Conservation (phyloP, 35 echinoderm and acorn worm species). For the Lytechinus variegatus region DNA sequence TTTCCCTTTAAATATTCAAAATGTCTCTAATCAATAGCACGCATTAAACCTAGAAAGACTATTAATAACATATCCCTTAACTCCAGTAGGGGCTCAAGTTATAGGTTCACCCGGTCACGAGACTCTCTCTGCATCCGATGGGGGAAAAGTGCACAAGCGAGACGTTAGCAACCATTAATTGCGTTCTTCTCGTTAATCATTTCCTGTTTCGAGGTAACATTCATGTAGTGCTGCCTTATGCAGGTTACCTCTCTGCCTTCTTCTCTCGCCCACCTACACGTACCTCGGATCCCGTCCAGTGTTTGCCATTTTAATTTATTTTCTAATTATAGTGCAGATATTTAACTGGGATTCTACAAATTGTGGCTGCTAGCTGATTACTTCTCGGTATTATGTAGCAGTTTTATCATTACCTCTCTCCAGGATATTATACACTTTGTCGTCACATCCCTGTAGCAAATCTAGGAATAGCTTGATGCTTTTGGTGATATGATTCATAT, state of each 20-base stretch:
- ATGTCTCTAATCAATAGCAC: background rate
- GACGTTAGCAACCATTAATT: background rate
- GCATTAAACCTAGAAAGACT: background rate
- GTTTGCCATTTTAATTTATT: background rate
- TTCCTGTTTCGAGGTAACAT: background rate
- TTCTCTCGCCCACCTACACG: background rate
- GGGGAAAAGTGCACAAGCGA: background rate
- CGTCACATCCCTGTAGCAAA: background rate
- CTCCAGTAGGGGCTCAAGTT: background rate
- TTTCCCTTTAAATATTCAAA: background rate
- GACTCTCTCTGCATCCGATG: background rate
- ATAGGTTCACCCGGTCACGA: background rate
- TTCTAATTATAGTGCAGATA: background rate
- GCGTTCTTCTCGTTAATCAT: background rate
- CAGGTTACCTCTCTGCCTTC: background rate
- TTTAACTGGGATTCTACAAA: background rate
- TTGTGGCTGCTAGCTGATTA: background rate
- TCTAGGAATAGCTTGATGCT: background rate
- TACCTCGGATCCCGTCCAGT: background rate
- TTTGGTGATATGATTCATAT: background rate
- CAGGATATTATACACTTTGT: background rate
- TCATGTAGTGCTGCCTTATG: background rate
- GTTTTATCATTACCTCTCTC: background rate
- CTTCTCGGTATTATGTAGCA: background rate
- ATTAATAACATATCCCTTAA: conserved; percentile 6